phyloP scores from a whole-genome alignment of 2,797 vertebrate genomes.

The Propithecus deckenii region DNA sequence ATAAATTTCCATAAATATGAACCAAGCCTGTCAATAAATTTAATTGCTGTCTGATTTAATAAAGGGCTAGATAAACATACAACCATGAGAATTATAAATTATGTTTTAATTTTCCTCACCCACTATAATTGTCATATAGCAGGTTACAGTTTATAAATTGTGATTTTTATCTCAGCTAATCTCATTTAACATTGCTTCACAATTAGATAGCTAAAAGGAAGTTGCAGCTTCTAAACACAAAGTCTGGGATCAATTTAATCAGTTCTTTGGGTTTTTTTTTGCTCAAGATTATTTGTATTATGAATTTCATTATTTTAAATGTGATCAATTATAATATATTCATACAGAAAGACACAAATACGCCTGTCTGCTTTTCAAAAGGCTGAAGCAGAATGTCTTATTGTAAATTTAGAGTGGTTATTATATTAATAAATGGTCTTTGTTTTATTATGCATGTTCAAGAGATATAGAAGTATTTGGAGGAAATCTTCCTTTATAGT shows the following conservation, averaged over 20 bases:
- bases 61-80: neutral
- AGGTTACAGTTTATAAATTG: conserved; percentile 35
- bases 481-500: neutral
- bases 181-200: conserved; percentile 57
- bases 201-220: conserved; percentile 56
- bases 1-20: conserved; percentile 50
- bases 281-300: neutral
- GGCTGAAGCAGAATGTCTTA: neutral
- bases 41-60: conserved; percentile 62
- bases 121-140: neutral
- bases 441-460: neutral
- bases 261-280: neutral
- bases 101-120: conserved; percentile 47
- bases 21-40: conserved; percentile 42
- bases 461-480: neutral
- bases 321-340: neutral
- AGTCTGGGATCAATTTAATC: neutral
- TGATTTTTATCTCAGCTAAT: conserved; percentile 62
- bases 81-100: conserved; percentile 39
- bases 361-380: neutral
- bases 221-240: conserved; percentile 4
- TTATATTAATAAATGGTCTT: neutral
- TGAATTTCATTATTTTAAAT: conserved; percentile 30
- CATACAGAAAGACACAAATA: neutral
- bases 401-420: neutral